Percentiles rank a stretch among this genome's conserved stretches.
Evolutionary conservation across 2,113 vertebrate genomes (phyloP).

Genomic region (Chelonoidis abingdonii): DNA sequence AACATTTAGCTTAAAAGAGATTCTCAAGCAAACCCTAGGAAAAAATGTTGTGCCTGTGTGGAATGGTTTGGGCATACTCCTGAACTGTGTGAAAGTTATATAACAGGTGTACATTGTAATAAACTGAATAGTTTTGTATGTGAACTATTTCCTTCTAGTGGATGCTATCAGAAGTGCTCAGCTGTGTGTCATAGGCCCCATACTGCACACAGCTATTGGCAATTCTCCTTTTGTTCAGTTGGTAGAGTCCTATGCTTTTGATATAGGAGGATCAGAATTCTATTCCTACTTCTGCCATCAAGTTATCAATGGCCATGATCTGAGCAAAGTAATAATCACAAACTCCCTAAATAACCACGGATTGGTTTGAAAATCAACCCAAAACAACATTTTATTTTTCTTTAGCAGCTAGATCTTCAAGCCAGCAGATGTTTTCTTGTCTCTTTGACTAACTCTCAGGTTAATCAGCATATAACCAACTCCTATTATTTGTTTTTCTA

Average conservation of each 20-base stretch:
- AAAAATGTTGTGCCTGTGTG: not conserved
- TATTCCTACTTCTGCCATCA: not conserved
- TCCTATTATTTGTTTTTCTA: slow-evolving; percentile 62
- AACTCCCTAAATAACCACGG: not conserved
- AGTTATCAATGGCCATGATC: not conserved
- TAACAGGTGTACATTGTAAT: not conserved
- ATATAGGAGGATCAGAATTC: not conserved
- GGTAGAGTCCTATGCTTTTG: not conserved
- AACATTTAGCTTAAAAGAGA: not conserved
- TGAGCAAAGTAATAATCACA: not conserved
- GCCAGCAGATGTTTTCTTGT: slow-evolving; percentile 56
- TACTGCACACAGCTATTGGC: not conserved
- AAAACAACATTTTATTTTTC: not conserved
- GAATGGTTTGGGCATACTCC: not conserved
- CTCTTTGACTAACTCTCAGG: slow-evolving; percentile 27
- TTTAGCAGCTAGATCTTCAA: not conserved
- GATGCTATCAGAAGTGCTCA: not conserved
- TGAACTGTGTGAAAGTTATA: not conserved
- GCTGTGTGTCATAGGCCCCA: not conserved
- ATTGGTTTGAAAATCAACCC: not conserved
- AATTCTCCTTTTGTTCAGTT: not conserved
- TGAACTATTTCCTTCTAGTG: not conserved
- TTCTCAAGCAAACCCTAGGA: not conserved
- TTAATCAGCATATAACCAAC: slow-evolving; percentile 40
- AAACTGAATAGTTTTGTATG: rapidly evolving